A percentile compares a stretch with the other conserved stretches of the same genome.
phyloP scores from a whole-genome alignment of 2,113 vertebrate species.

The Callaeas wilsoni region DNA sequence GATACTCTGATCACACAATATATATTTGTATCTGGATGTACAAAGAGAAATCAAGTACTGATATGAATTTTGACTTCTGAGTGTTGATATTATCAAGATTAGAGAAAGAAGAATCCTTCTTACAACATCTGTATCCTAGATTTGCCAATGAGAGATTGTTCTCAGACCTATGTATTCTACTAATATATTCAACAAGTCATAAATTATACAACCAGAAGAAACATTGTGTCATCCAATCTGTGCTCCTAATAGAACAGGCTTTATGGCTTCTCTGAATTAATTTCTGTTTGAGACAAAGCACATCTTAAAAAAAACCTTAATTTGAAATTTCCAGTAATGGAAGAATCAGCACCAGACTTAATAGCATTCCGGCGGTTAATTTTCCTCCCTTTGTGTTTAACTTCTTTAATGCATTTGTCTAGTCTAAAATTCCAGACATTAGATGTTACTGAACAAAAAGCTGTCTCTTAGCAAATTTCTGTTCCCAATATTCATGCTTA shows the following conservation, averaged over 20 bases:
- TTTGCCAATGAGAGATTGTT: slow-evolving; percentile 3
- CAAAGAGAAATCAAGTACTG: neutral
- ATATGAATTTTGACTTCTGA: neutral
- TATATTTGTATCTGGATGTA: neutral
- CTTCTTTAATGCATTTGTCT: slow-evolving; percentile 4
- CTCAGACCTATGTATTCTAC: slow-evolving; percentile 15
- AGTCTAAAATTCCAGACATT: neutral
- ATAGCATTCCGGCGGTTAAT: neutral
- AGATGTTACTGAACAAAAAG: neutral
- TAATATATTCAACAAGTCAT: slow-evolving; percentile 24
- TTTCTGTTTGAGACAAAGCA: slow-evolving; percentile 21
- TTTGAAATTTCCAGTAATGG: slow-evolving; percentile 19
- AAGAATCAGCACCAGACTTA: slow-evolving; percentile 1
- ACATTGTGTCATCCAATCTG: slow-evolving; percentile 44
- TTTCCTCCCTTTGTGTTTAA: slow-evolving; percentile 17
- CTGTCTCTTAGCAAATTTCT: neutral
- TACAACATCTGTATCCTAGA: neutral
- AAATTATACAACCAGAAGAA: slow-evolving; percentile 43
- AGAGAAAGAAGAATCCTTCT: neutral
- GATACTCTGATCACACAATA: neutral
- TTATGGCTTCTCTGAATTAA: slow-evolving; percentile 52
- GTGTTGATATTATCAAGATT: neutral
- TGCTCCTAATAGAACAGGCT: slow-evolving; percentile 11
- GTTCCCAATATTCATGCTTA: neutral
- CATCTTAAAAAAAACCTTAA: neutral